Evolutionary conservation across 1,140 invertebrate genomes (phyloP), one percentile per base, ranked within the genome.

Genomic region (Maconellicoccus hirsutus): DNA sequence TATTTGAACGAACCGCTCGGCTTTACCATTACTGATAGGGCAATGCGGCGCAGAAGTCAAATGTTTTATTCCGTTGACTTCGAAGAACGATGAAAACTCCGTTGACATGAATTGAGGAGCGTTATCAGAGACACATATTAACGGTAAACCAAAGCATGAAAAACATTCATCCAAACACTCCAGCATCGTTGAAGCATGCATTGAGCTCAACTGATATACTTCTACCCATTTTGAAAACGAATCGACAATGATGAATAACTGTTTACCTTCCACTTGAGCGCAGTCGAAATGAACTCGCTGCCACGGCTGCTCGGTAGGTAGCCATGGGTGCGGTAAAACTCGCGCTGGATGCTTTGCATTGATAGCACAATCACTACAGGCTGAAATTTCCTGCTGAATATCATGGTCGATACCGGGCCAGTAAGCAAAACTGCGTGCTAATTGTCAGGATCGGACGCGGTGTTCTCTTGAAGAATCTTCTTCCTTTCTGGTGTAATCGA

Each of bases 151-250:
- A 72, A 76, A 74, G n/a, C 70, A 59, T 12, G 73, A 70, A 74
- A 77, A 75, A 59, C 74, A 29, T 19, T 73, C 70, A 52, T 59
- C 42, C 23, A 77, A 71, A 21, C 74, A 74, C 59, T 61, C 63
- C 14, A 76, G 74, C 1, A 74, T 52, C 2, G 39, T 29, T 1
- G 29, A 14, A 27, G 71, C 70, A 16, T 69, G 70, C 4, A 73
- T 73, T 63, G 70, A 71, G 22, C 33, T 70, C 21, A 76, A 59
- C 23, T 73, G 21, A 12, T 69, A 19, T 14, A 80, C 75, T 71
- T 81, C 78, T 7, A 75, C 74, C 79, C 79, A 82, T 70, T 80
- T 81, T 0, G 78, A 77, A 74, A 75, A 75, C 6, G 79, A 75
- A 19, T 52, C 42, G 2, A 52, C 42, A 16, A 52, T 52, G 16